phyloP scores from a whole-genome alignment of 2,797 vertebrate species.

The Poecilia wingei region DNA sequence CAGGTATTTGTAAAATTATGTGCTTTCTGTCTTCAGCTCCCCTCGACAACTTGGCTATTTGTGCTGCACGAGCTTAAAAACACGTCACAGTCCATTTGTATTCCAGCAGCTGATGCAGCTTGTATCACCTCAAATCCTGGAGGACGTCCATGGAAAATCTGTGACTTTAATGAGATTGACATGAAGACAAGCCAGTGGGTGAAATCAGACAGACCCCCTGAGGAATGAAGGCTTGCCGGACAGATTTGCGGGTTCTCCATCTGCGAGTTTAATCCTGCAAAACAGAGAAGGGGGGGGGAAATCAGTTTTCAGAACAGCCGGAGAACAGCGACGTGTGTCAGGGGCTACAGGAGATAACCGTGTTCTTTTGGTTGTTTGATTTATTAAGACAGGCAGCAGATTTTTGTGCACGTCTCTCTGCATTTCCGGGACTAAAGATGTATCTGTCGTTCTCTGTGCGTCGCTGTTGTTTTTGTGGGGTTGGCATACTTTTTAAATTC shows the following conservation, averaged over 20 bases:
- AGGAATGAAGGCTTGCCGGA: slow-evolving; percentile 56
- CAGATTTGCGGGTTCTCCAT: slow-evolving; percentile 76
- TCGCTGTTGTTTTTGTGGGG: slow-evolving; percentile 27
- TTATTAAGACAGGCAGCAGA: slow-evolving; percentile 17
- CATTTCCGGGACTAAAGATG: slow-evolving; percentile 1
- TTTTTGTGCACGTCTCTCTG: slow-evolving; percentile 23
- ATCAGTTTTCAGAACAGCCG: slow-evolving; percentile 57
- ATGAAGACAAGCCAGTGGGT: slow-evolving; percentile 53
- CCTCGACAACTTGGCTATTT: slow-evolving; percentile 48
- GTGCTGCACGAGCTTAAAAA: slow-evolving; percentile 42
- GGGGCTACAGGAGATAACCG: slow-evolving; percentile 49
- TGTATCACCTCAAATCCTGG: slow-evolving; percentile 49
- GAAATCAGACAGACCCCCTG: slow-evolving; percentile 41
- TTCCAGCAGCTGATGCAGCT: slow-evolving; percentile 50
- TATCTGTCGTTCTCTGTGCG: slow-evolving; percentile 23
- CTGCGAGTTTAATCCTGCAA: slow-evolving; percentile 76
- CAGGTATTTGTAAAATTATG: slow-evolving; percentile 14
- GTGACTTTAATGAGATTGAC: slow-evolving; percentile 61
- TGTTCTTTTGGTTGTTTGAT: slow-evolving; percentile 40
- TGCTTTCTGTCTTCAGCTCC: slow-evolving; percentile 24
- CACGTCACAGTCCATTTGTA: slow-evolving; percentile 58
- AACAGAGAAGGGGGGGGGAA: slow-evolving; percentile 13
- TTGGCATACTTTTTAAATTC: slow-evolving; percentile 42
- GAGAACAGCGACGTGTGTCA: slow-evolving; percentile 41
- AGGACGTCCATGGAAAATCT: slow-evolving; percentile 60